Base-by-base conservation (phyloP, 2,797 vertebrate genomes). In the Numenius phaeopus region DNA sequence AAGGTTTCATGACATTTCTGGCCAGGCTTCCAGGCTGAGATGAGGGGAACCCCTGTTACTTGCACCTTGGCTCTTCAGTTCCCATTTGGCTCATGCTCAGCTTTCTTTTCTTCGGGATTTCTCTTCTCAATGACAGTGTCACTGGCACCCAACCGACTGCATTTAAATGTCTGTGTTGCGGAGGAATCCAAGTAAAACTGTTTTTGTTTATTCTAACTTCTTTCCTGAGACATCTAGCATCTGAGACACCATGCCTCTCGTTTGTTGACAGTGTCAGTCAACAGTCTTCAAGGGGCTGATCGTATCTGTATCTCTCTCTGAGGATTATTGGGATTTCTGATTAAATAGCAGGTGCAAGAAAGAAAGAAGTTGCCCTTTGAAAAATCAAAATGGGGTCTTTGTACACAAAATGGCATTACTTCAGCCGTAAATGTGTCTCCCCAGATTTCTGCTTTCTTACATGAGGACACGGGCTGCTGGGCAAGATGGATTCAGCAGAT, bases 141-240 rank as follows among this genome's bases (percentile, higher is more conserved):
- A 82, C 50, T 66, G 81, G 67, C 87, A 87, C 37, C 55, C 22
- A 61, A 27, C 27, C 1, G 20, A 26, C 52, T 54, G 47, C 19
- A 29, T 71, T 87, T 64, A 77, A 76, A 67, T 17, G 11, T 34
- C 75, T 71, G 40, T 10, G 6, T 26, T 24, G 71, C 0, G 0
- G 64, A 57, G 32, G 65, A 85, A 87, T 77, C 57, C 67, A 67
- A 92, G 61, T 34, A 91, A 89, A 94, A 87, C 40, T 61, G 7
- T 0, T 64, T 81, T 83, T 89, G 59, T 95, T 97, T 91, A 85
- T 80, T 83, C 46, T 70, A 57, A 85, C 18, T 71, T 83, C 40
- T 89, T 89, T 87, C 75, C 95, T 85, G 57, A 94, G 57, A 95
- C 87, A 61, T 54, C 67, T n/a, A 78, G 32, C 57, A 78, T 72